Percentiles rank a stretch among this genome's conserved stretches.
Conservation (phyloP, 2,888 invertebrate species). For the Lasioglossum calceatum region DNA sequence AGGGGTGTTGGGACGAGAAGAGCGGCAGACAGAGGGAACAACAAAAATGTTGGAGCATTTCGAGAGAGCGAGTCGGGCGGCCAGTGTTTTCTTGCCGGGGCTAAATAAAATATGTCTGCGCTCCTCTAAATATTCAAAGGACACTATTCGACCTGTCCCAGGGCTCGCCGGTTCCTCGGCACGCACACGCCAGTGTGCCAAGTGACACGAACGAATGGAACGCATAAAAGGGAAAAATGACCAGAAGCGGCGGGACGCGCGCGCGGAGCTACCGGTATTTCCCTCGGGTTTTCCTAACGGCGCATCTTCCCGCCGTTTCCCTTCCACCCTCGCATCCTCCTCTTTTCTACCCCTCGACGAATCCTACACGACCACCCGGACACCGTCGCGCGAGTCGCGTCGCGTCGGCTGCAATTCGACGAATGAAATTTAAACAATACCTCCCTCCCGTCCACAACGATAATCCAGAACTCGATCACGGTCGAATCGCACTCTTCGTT, state of each 20-base stretch:
- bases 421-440: conserved; percentile 80
- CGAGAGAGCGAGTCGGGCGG: conserved; percentile 53
- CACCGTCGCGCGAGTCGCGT: conserved; percentile 13
- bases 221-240: conserved; percentile 83
- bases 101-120: conserved; percentile 79
- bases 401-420: conserved; percentile 49
- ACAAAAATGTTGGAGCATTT: conserved; percentile 33
- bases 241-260: conserved; percentile 77
- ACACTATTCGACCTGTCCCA: conserved; percentile 47
- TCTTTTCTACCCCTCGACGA: conserved; percentile 28
- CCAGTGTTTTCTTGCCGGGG: conserved; percentile 61
- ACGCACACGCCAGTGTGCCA: conserved; percentile 58
- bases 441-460: background rate
- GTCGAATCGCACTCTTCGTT: background rate
- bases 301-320: conserved; percentile 53
- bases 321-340: conserved; percentile 10
- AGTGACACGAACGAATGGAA: conserved; percentile 82
- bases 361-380: background rate
- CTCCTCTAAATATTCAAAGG: conserved; percentile 80
- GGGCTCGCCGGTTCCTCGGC: conserved; percentile 22
- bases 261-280: conserved; percentile 75
- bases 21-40: background rate
- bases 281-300: conserved; percentile 77
- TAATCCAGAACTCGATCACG: conserved; percentile 22
- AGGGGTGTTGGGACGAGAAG: background rate